Evolutionary conservation across 2,797 vertebrate genomes (phyloP), one percentile per base, ranked within the genome.

Genomic region (Ceyx erithaca): DNA sequence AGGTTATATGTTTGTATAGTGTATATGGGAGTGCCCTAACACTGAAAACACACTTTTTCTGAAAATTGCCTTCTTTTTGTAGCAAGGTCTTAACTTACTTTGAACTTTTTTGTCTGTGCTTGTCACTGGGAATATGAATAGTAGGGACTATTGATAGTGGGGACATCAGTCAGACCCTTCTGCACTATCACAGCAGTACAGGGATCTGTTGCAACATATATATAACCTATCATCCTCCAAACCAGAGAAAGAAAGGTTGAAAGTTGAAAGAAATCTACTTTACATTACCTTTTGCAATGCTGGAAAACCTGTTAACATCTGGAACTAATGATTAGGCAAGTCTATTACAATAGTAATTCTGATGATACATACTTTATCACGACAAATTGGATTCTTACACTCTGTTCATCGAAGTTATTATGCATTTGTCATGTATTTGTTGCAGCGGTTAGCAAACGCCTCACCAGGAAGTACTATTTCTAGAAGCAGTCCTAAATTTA

Each of bases 401-500:
- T 59, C 18, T 64, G 18, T 58, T 80, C 9, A 25, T 71, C 17
- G n/a, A 66, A 83, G 11, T 52, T 85, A 9, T 2, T 54, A 31
- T 54, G 7, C 19, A 18, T 58, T 86, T 96, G 13, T 94, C 78
- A 22, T 49, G 2, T 69, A 9, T 82, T 23, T 97, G 35, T 98
- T 83, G 61, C 98, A 99, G 99, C 97, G 97, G 37, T 85, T 97
- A 77, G 97, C 89, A 83, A 96, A 97, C 82, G 94, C 89, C 9
- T 98, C 98, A 55, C 97, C 98, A 31, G 98, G 93, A 80, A 98
- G 97, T 96, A 97, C 97, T 30, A 95, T 98, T 95, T 97, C 94
- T 92, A 98, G 98, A 96, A 98, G 97, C 96, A 99, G 98, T 88
- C 96, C 97, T 71, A 98, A 97, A 94, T 92, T 95, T 95, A 98